Percentiles rank a stretch among this genome's conserved stretches.
phyloP scores from a whole-genome alignment of 2,888 invertebrate species.

The Bursaphelenchus okinawaensis region DNA sequence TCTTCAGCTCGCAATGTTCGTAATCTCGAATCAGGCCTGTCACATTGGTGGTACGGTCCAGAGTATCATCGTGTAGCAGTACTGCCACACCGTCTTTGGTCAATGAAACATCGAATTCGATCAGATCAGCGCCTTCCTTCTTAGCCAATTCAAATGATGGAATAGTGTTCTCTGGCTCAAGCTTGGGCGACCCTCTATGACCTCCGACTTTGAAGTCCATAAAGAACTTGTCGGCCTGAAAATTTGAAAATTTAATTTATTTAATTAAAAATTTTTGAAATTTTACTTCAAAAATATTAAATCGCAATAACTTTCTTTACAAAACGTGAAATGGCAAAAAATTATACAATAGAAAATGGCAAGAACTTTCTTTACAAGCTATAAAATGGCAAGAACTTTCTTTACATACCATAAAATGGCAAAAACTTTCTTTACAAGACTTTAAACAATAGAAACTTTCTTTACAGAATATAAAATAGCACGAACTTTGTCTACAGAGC shows the following conservation, averaged over 20 bases:
- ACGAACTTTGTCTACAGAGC: no score
- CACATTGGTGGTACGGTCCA: conserved; percentile 62
- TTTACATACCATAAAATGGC: no score
- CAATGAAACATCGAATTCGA: conserved; percentile 73
- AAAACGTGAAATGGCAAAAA: no score
- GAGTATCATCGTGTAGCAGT: conserved; percentile 71
- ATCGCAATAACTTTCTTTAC: no score
- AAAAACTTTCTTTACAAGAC: no score
- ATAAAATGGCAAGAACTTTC: no score
- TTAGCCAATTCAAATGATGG: conserved; percentile 65
- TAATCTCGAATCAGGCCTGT: conserved; percentile 40
- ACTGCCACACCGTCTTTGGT: conserved; percentile 73
- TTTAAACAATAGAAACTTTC: no score
- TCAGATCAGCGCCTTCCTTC: conserved; percentile 69
- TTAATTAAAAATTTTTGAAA: neutral
- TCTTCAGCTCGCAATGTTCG: conserved; percentile 35
- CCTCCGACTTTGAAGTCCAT: conserved; percentile 50
- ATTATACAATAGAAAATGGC: no score
- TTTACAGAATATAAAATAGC: no score
- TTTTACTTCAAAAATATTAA: no score
- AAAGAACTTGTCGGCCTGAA: conserved; percentile 49
- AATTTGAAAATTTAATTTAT: neutral
- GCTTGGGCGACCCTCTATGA: conserved; percentile 50
- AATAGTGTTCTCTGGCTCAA: conserved; percentile 53
- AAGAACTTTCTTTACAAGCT: no score